phyloP scores from a whole-genome alignment of 1,140 invertebrate genomes.

The Camponotus vicinus region DNA sequence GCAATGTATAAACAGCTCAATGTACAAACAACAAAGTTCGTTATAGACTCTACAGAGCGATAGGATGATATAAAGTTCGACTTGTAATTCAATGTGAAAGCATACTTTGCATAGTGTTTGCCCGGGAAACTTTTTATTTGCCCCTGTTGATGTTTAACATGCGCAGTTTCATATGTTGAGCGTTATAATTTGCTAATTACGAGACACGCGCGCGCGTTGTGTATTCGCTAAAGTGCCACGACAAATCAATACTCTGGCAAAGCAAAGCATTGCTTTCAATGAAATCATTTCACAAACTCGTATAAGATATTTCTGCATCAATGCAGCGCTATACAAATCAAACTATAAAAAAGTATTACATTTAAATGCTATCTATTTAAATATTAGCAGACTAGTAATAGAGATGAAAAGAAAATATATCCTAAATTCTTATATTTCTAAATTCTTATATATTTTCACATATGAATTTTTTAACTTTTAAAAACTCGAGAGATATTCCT shows the following conservation, averaged over 20 bases:
- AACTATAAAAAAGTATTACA: neutral
- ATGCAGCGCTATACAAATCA: neutral
- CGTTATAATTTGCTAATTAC: constrained; percentile 56
- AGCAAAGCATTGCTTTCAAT: constrained; percentile 41
- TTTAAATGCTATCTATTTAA: neutral
- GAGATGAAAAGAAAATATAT: neutral
- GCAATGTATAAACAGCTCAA: neutral
- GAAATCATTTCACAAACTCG: constrained; percentile 26
- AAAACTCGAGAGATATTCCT: neutral
- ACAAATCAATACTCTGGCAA: constrained; percentile 44
- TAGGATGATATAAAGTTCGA: neutral
- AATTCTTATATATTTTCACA: neutral
- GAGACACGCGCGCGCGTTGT: constrained; percentile 31
- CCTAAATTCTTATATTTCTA: neutral
- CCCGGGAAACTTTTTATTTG: constrained; percentile 22
- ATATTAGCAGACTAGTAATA: neutral
- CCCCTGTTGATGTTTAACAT: constrained; percentile 19
- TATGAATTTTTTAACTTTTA: neutral
- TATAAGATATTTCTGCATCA: constrained; percentile 29
- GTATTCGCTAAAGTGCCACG: constrained; percentile 38
- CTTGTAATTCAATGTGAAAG: neutral
- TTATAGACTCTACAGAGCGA: neutral
- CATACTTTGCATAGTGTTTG: neutral
- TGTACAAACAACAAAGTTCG: neutral
- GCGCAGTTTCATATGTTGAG: constrained; percentile 29